Evolutionary conservation across 2,888 invertebrate genomes (phyloP).

Genomic region (Embidobia sp.): DNA sequence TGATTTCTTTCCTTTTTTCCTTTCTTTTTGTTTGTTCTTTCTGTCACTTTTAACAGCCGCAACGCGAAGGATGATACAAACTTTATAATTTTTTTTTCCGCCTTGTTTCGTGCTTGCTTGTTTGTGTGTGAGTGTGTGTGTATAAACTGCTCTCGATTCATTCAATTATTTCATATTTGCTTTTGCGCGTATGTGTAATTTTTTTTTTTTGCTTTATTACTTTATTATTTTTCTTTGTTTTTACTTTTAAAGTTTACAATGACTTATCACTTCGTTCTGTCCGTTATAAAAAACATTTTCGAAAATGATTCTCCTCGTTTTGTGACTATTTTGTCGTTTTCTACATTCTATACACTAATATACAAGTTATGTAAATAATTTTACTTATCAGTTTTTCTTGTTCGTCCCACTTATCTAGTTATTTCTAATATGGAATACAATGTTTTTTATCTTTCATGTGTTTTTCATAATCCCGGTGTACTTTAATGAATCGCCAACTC

Average conservation of each 20-base stretch:
- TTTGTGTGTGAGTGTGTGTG: constrained; percentile 17
- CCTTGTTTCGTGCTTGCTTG: constrained; percentile 15
- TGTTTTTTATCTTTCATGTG: constrained; percentile 63
- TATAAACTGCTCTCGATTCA: constrained; percentile 68
- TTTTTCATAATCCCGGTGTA: constrained; percentile 68
- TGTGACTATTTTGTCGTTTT: constrained; percentile 68
- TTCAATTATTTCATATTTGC: constrained; percentile 55
- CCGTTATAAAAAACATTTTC: constrained; percentile 81
- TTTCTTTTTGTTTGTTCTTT: background rate
- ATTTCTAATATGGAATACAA: constrained; percentile 77
- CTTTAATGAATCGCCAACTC: constrained; percentile 73
- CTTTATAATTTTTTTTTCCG: constrained; percentile 32
- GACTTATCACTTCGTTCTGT: constrained; percentile 78
- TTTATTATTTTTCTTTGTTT: constrained; percentile 23
- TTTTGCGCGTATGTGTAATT: constrained; percentile 42
- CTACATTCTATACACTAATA: constrained; percentile 82
- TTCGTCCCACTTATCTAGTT: constrained; percentile 81
- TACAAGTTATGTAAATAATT: constrained; percentile 80
- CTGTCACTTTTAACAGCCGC: constrained; percentile 29
- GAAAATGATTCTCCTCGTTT: constrained; percentile 77
- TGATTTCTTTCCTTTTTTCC: background rate
- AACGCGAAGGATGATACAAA: constrained; percentile 35
- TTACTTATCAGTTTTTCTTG: constrained; percentile 73
- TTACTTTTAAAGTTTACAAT: constrained; percentile 71
- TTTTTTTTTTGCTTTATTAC: constrained; percentile 42